Percentiles rank a stretch among this genome's conserved stretches.
Conservation (phyloP, 2,797 vertebrate genomes). For the Pipistrellus nathusii region DNA sequence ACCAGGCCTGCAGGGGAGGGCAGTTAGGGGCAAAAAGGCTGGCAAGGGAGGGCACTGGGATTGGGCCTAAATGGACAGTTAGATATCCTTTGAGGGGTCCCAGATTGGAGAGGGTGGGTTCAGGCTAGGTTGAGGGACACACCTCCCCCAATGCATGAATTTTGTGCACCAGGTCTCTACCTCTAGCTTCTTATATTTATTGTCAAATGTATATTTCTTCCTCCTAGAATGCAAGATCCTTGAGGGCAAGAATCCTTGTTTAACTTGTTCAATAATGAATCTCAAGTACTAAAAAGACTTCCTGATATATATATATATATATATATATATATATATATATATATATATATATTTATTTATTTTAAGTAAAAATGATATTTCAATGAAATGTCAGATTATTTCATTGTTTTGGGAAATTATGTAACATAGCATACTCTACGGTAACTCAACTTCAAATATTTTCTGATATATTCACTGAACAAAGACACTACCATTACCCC, state of each 20-base stretch:
- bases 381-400: not conserved
- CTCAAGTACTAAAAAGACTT: not conserved
- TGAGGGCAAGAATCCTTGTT: not conserved
- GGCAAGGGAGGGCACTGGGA: no score
- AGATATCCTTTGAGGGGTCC: no score
- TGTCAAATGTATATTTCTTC: not conserved
- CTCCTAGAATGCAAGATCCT: not conserved
- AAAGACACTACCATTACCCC: not conserved
- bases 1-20: no score
- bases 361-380: not conserved
- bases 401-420: not conserved
- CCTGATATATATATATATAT: no score
- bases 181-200: not conserved
- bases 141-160: no score
- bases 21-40: no score
- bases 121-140: no score
- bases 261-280: slow-evolving; percentile 21
- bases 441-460: slow-evolving; percentile 4
- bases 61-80: no score
- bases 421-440: not conserved
- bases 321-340: no score
- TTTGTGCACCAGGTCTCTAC: no score
- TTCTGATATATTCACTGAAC: not conserved
- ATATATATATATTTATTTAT: no score
- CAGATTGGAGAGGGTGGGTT: no score